Conservation (phyloP, 1,140 invertebrate genomes). For the Physella acuta region DNA sequence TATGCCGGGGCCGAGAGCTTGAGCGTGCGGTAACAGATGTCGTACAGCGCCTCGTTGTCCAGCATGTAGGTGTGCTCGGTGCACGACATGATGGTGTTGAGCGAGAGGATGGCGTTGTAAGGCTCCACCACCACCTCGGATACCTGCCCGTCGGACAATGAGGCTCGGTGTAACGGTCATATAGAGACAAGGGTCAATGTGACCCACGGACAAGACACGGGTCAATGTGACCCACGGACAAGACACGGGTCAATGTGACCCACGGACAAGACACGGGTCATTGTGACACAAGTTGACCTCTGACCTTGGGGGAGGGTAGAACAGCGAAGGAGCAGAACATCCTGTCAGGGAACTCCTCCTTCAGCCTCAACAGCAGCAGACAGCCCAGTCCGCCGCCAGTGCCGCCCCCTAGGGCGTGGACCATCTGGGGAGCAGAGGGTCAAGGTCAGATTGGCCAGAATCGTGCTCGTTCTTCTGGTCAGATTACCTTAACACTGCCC, state of each 20-base stretch:
- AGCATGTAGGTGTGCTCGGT: constrained; percentile 69
- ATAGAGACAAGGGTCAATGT: too few species aligned
- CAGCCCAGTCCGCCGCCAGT: constrained; percentile 63
- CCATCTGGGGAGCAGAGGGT: constrained; percentile 66
- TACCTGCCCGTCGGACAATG: too few species aligned
- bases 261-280: too few species aligned
- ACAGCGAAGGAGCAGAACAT: constrained; percentile 90
- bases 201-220: too few species aligned
- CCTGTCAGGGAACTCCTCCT: constrained; percentile 74
- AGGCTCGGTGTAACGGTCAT: too few species aligned
- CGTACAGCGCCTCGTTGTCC: constrained; percentile 82
- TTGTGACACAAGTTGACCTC: constrained; percentile 69
- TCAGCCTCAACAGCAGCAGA: constrained; percentile 63
- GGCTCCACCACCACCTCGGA: constrained; percentile 67
- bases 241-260: too few species aligned
- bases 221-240: too few species aligned
- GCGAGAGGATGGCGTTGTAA: constrained; percentile 69
- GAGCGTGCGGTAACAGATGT: constrained; percentile 88
- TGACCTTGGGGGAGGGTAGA: constrained; percentile 84
- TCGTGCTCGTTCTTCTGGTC: too few species aligned
- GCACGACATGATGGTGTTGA: constrained; percentile 76
- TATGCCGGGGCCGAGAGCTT: constrained; percentile 74
- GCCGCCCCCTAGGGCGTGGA: constrained; percentile 71
- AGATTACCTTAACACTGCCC: too few species aligned
- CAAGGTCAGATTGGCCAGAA: too few species aligned